Conservation (phyloP, 2,797 vertebrate species). For the Cetoscarus ocellatus region DNA sequence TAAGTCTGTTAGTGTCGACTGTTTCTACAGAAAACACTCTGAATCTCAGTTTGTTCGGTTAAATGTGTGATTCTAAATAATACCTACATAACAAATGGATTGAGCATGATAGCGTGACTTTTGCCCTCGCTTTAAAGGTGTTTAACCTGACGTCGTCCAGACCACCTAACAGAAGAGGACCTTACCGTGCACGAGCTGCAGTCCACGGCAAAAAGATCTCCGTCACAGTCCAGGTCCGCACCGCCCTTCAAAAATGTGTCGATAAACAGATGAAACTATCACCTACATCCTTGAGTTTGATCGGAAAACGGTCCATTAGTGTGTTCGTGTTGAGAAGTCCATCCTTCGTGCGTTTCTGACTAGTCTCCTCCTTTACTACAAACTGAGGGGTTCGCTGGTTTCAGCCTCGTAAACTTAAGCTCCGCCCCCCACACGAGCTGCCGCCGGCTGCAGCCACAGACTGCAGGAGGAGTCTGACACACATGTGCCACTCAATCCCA, state of each 20-base stretch:
- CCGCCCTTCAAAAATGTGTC: background rate
- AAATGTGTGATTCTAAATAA: background rate
- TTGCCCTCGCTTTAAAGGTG: slow-evolving; percentile 26
- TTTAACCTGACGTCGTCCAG: slow-evolving; percentile 32
- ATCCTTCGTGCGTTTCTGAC: slow-evolving; percentile 31
- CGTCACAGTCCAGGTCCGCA: slow-evolving; percentile 4
- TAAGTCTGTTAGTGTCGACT: too few relatives aligned
- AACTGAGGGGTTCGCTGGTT: background rate
- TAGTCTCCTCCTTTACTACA: slow-evolving; percentile 34
- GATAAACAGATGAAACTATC: background rate
- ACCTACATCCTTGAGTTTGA: slow-evolving; percentile 33
- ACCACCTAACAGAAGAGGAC: slow-evolving; percentile 4
- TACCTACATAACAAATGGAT: too few relatives aligned
- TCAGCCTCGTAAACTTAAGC: slow-evolving; percentile 47
- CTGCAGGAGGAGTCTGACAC: background rate
- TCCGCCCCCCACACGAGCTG: slow-evolving; percentile 66
- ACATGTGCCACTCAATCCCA: background rate
- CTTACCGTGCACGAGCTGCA: slow-evolving; percentile 49
- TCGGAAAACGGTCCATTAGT: background rate
- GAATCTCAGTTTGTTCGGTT: too few relatives aligned
- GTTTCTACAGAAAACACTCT: too few relatives aligned
- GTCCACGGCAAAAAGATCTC: background rate
- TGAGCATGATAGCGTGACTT: too few relatives aligned
- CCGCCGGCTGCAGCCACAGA: slow-evolving; percentile 16
- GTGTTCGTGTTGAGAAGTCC: slow-evolving; percentile 8